Conservation (phyloP, 2,888 invertebrate species). For the Pogonocherus hispidulus region DNA sequence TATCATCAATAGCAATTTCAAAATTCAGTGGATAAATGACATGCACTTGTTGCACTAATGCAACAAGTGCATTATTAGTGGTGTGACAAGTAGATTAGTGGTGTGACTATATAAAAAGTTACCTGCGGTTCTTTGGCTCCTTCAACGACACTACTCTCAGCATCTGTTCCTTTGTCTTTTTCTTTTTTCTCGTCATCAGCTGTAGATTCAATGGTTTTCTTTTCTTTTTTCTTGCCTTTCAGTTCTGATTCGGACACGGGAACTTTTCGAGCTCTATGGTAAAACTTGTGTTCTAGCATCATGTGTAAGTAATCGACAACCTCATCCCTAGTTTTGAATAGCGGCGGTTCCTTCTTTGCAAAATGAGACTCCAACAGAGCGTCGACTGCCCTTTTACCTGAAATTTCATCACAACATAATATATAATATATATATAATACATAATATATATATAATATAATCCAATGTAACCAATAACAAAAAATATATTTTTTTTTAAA, state of each 20-base stretch:
- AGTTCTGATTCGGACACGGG: constrained; percentile 80
- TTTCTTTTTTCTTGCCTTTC: constrained; percentile 73
- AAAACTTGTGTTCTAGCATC: constrained; percentile 93
- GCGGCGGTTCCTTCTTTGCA: constrained; percentile 80
- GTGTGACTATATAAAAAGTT: too few species aligned
- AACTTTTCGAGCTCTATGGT: constrained; percentile 93
- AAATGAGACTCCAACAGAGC: constrained; percentile 92
- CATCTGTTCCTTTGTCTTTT: constrained; percentile 68
- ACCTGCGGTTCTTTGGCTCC: constrained; percentile 66
- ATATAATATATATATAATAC: too few species aligned
- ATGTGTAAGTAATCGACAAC: constrained; percentile 84
- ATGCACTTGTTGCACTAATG: too few species aligned
- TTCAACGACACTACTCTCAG: constrained; percentile 72
- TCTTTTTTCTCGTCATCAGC: constrained; percentile 69
- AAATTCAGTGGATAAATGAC: too few species aligned
- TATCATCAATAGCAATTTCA: too few species aligned
- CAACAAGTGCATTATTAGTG: too few species aligned
- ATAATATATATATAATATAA: too few species aligned
- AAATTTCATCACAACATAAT: constrained; percentile 36
- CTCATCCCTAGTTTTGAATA: constrained; percentile 87
- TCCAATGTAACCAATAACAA: too few species aligned
- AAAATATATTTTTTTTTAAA: too few species aligned
- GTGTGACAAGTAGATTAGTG: too few species aligned
- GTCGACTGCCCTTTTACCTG: constrained; percentile 91
- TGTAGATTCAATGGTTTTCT: constrained; percentile 65